Base-by-base conservation (phyloP, 1,140 invertebrate species). In the Philaenus spumarius region DNA sequence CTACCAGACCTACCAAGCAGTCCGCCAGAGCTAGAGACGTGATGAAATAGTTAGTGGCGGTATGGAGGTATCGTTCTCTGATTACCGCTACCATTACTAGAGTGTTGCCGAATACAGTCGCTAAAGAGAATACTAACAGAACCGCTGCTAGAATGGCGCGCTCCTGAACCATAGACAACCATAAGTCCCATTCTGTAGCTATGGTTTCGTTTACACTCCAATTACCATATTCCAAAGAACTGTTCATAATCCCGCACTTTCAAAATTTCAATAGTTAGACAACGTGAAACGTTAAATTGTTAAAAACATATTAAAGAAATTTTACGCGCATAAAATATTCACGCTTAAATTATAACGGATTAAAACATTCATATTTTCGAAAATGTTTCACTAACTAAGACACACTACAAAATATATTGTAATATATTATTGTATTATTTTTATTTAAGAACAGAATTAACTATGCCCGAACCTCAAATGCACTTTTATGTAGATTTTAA, bases 21-120 rank as follows among this genome's bases (percentile, higher is more conserved):
- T 90, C 87, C 0, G 87, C 85, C 12, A 86, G 80, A 1, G 87
- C 87, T 40, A 89, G 68, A 0, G 86, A 89, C 9, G 86, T 86
- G 37, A 89, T 80, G 68, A 89, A 88, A 68, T 87, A 87, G 69
- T 90, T 89, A 15, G 85, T 88, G 3, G 85, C 81, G 5, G 84
- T 85, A 67, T 87, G 85, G 1, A 89, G 73, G 60, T 85, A 82
- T 6, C 83, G 69, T 64, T 88, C 84, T 0, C 82, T 73, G 1
- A 80, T 75, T 7, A 89, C 85, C 0, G 86, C 85, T 1, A 83
- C 69, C 47, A 88, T 86, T 0, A 89, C 85, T 7, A 90, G 70
- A 4, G 78, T 74, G 68, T 90, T 90, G 1, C 87, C 87, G 60
- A 85, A 82, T 19, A 83, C 77, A 0, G 83, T 84, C 0, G 77